Evolutionary conservation across 1,140 invertebrate species (phyloP), one percentile per base, ranked within the genome.

Genomic region (Delia radicum): DNA sequence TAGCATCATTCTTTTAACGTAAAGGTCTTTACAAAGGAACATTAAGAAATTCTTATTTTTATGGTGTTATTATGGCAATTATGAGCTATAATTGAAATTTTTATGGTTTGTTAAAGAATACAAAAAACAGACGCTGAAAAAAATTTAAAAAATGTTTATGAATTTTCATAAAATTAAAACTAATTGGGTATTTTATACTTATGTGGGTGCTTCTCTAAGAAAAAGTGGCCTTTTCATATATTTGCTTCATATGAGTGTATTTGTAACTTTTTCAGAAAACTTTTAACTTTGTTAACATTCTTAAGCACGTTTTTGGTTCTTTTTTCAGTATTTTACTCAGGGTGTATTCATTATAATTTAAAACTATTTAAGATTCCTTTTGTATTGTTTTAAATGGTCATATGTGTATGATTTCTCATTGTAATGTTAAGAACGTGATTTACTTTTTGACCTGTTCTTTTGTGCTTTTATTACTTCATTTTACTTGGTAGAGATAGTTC

Each of bases 81-180:
- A 69, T 69, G 65, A 69, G 63, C 65, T 69, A 69, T 69, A 69
- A 69, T 69, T 69, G 65, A 69, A 69, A 69, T 69, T 69, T 29
- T 69, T 69, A 69, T 69, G 65, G 29, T 69, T 65, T 69, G 65
- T 29, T 69, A 24, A 33, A 13, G 65, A 13, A 67, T 33, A 7
- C 18, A 18, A 33, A 24, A 33, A n/a, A 7, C n/a, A 26, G 21
- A 21, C 21, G 21, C 15, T 26, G 15, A 31, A 67, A 31, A 31
- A 67, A 31, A 31, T 18, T 67, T n/a, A 8, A 4, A 69, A 69
- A 29, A 69, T 69, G 33, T 69, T 69, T 69, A 69, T 69, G 65
- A 69, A 69, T 69, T 69, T 69, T 33, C 37, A 33, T 69, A 33
- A 69, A 69, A 69, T 69, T 69, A 69, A 69, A 29, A 33, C 65